These are phyloP conservation scores for Druceiella hillmani DNA, from an alignment of 2,888 invertebrate species.

Conservation along the genomic window DNA sequence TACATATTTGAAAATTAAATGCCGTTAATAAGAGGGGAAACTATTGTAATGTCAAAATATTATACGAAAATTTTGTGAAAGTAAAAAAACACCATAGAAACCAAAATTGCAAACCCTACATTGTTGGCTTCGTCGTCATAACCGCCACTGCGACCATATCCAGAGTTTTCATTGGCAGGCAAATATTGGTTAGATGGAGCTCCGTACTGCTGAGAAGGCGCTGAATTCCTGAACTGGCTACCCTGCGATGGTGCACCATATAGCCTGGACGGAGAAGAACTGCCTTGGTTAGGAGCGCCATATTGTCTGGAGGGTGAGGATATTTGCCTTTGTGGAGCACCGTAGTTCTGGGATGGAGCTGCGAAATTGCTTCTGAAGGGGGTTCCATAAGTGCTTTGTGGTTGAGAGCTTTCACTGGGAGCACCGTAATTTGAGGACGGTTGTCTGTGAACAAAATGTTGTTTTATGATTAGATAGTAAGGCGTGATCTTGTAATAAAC, in stretches of 20 bases:
- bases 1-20: too few relatives aligned
- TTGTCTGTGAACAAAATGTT: too few relatives aligned
- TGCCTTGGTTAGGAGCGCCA: constrained; percentile 6
- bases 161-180: constrained; percentile 31
- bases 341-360: constrained; percentile 19
- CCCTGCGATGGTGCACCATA: constrained; percentile 25
- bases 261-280: constrained; percentile 15
- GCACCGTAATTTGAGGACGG: too few relatives aligned
- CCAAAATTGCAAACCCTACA: constrained; percentile 28
- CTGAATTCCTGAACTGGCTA: constrained; percentile 3
- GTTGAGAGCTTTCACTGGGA: too few relatives aligned
- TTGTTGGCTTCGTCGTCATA: constrained; percentile 35
- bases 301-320: background rate
- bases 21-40: too few relatives aligned
- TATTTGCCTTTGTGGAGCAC: constrained; percentile 24
- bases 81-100: too few relatives aligned
- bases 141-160: constrained; percentile 24
- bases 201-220: constrained; percentile 23
- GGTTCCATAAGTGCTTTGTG: constrained; percentile 3
- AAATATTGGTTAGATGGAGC: constrained; percentile 36
- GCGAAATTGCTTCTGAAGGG: constrained; percentile 24
- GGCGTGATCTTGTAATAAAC: too few relatives aligned
- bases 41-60: too few relatives aligned
- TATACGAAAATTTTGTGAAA: too few relatives aligned
- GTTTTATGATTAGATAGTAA: too few relatives aligned